phyloP scores from a whole-genome alignment of 2,113 vertebrate genomes.

The Gobio gobio region DNA sequence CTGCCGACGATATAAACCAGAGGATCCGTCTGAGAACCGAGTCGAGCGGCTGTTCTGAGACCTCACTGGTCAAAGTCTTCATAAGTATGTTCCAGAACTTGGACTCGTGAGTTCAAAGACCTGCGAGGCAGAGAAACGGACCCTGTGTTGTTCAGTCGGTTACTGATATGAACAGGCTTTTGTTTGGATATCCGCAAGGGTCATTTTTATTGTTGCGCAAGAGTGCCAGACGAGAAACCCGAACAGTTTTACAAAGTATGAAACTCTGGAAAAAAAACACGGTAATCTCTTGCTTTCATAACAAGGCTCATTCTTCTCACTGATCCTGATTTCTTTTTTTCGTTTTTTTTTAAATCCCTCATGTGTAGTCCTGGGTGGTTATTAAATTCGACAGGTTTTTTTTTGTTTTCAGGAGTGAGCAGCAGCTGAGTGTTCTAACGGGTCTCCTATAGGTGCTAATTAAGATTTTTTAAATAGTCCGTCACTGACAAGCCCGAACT shows the following conservation, averaged over 20 bases:
- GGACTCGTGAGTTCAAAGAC: constrained; percentile 30
- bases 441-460: constrained; percentile 42
- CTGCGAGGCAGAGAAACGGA: constrained; percentile 23
- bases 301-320: constrained; percentile 14
- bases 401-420: neutral
- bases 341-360: neutral
- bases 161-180: constrained; percentile 41
- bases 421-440: constrained; percentile 10
- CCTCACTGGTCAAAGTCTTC: neutral
- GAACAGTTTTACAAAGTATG: constrained; percentile 3
- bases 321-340: neutral
- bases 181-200: constrained; percentile 39
- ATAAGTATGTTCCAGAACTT: constrained; percentile 35
- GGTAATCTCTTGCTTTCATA: constrained; percentile 14
- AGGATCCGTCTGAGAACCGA: constrained; percentile 10
- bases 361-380: constrained; percentile 3
- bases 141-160: constrained; percentile 24
- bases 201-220: constrained; percentile 39
- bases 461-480: constrained; percentile 43
- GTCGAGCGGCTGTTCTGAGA: constrained; percentile 4
- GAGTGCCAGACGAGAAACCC: constrained; percentile 24
- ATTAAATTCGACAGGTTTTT: neutral
- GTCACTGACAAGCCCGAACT: constrained; percentile 29
- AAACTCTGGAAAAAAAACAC: neutral
- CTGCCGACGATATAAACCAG: constrained; percentile 19